A percentile compares a stretch with the other conserved stretches of the same genome.
These are phyloP conservation scores for Halichoerus grypus DNA, from an alignment of 2,113 vertebrate genomes.

Conservation along the genomic window DNA sequence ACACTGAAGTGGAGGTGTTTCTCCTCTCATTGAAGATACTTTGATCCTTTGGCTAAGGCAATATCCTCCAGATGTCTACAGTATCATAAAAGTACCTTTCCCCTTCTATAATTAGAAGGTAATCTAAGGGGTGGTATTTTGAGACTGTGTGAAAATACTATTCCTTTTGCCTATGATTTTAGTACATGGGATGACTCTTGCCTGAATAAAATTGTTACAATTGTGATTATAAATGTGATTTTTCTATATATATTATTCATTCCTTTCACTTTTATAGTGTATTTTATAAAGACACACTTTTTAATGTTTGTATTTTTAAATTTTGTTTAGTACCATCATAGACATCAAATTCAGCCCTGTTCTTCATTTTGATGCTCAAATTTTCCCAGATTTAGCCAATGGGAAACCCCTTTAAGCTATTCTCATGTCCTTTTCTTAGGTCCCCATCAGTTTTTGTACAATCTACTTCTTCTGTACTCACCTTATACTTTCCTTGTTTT, in stretches of 20 bases:
- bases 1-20: neutral
- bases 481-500: neutral
- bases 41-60: neutral
- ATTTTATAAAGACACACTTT: neutral
- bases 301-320: neutral
- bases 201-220: neutral
- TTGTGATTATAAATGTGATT: neutral
- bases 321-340: neutral
- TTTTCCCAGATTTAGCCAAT: neutral
- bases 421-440: neutral
- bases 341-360: neutral
- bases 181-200: neutral
- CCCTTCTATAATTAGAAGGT: neutral
- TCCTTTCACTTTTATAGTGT: conserved; percentile 17
- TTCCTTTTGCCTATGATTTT: neutral
- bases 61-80: neutral
- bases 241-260: neutral
- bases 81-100: neutral
- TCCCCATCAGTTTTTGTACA: neutral
- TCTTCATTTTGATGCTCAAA: neutral
- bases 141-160: neutral
- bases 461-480: neutral
- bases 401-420: neutral
- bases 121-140: neutral
- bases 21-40: neutral